Evolutionary conservation across 2,797 vertebrate genomes (phyloP).

Genomic region (Lepidocolaptes lacrymiger): DNA sequence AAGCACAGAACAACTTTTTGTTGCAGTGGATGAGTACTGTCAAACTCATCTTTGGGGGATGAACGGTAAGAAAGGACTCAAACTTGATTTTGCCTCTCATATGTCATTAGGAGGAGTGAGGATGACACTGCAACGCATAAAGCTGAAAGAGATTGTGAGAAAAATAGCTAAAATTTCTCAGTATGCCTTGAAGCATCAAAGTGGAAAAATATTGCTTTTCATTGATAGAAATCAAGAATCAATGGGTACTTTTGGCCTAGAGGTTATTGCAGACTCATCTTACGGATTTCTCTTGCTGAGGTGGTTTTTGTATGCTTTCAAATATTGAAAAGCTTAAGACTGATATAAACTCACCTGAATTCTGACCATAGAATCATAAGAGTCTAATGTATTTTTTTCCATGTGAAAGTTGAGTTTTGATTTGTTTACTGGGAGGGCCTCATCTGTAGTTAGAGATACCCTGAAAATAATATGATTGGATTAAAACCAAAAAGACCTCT

Average conservation of each 20-base stretch:
- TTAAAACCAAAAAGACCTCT: not conserved
- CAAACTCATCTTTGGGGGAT: not conserved
- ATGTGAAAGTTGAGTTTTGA: not conserved
- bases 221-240: not conserved
- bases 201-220: not conserved
- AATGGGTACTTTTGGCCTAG: not conserved
- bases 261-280: not conserved
- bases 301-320: not conserved
- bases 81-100: not conserved
- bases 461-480: fast-evolving
- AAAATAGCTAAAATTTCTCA: not conserved
- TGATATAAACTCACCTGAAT: not conserved
- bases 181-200: not conserved
- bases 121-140: not conserved
- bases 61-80: not conserved
- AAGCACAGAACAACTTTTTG: not conserved
- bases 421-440: not conserved
- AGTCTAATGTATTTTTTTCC: not conserved
- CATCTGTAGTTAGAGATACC: not conserved
- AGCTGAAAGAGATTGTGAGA: not conserved
- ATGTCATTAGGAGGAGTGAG: not conserved
- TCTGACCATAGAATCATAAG: not conserved
- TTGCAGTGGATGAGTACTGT: not conserved
- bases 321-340: not conserved
- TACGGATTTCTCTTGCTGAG: not conserved